Conservation (phyloP, 2,113 vertebrate genomes). For the Dermatemys mawii region DNA sequence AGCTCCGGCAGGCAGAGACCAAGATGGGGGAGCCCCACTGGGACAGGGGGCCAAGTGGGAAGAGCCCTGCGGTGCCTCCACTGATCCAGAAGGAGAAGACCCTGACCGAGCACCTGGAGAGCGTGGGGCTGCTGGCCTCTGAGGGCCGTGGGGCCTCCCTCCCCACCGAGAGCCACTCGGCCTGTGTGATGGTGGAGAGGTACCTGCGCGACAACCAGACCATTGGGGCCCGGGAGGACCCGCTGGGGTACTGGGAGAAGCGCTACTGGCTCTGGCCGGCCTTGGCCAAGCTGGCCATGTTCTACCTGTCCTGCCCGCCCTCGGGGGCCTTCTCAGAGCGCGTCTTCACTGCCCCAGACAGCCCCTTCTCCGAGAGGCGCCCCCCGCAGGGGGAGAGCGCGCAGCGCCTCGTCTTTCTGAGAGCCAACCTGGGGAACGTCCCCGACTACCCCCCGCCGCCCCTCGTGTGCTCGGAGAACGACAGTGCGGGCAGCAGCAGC, state of each 20-base stretch:
- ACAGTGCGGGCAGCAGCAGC: not conserved
- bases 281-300: slow-evolving; percentile 15
- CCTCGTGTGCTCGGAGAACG: not conserved
- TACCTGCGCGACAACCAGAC: slow-evolving; percentile 37
- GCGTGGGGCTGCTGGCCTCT: slow-evolving; percentile 16
- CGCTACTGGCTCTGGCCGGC: slow-evolving; percentile 13
- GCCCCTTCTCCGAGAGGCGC: not conserved
- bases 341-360: not conserved
- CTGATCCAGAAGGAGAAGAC: not conserved
- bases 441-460: not conserved
- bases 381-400: not conserved
- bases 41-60: not conserved
- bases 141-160: not conserved
- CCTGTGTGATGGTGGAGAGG: slow-evolving; percentile 8
- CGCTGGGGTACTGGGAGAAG: slow-evolving; percentile 42
- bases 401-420: slow-evolving; percentile 35
- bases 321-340: not conserved
- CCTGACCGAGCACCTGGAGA: slow-evolving; percentile 31
- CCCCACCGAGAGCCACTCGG: slow-evolving; percentile 1
- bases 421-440: slow-evolving; percentile 41
- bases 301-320: slow-evolving; percentile 27
- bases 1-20: not conserved
- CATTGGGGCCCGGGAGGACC: slow-evolving; percentile 23
- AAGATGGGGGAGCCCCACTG: not conserved
- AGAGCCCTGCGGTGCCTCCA: not conserved